phyloP scores from a whole-genome alignment of 2,113 vertebrate genomes.

The Corythornis cristatus region DNA sequence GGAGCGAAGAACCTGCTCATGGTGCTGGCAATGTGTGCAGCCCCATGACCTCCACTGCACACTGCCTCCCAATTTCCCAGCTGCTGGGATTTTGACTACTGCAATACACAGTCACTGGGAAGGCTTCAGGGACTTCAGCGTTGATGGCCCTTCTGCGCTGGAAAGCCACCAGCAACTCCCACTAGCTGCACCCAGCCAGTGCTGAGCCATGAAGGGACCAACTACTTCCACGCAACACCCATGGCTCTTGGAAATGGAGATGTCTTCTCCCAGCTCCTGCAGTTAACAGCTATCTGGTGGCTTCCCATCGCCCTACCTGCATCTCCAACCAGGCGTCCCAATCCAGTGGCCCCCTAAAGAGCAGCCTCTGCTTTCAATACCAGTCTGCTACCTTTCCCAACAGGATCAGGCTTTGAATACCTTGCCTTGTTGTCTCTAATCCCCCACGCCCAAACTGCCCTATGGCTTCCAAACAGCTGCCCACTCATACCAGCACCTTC shows the following conservation, averaged over 20 bases:
- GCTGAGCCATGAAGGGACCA: neutral
- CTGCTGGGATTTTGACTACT: neutral
- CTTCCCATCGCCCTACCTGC: accelerated
- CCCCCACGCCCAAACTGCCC: neutral
- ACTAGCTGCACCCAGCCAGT: neutral
- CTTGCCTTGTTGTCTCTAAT: neutral
- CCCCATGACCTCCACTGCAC: accelerated
- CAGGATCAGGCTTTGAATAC: neutral
- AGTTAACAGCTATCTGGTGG: neutral
- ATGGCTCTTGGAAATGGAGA: accelerated
- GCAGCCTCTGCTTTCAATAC: neutral
- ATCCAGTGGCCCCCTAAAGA: accelerated
- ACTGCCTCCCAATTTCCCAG: accelerated
- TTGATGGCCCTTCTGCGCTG: neutral
- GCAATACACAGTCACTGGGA: neutral
- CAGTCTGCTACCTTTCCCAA: neutral
- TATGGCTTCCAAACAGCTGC: neutral
- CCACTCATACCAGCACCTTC: neutral
- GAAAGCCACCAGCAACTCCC: neutral
- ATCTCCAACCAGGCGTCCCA: neutral
- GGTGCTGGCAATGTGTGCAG: neutral
- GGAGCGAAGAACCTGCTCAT: neutral
- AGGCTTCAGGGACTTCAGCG: neutral
- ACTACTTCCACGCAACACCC: neutral
- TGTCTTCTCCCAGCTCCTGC: neutral